phyloP scores from a whole-genome alignment of 2,888 invertebrate genomes.

The Dastarcus helophoroides region DNA sequence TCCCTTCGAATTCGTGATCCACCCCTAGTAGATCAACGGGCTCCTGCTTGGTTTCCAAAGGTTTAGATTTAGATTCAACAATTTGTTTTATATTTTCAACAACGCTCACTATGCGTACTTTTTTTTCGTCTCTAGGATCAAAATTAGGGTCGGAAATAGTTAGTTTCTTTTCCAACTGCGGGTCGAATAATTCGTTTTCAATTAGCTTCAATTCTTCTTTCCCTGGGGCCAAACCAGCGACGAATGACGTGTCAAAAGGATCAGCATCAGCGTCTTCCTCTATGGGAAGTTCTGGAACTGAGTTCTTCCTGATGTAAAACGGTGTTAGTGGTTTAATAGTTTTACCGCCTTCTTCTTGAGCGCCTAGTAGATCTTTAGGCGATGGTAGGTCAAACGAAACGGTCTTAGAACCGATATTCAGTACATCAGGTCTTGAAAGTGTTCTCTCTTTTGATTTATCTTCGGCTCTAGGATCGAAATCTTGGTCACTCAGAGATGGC shows the following conservation, averaged over 20 bases:
- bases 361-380: conserved; percentile 43
- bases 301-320: conserved; percentile 58
- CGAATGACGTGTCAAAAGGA: conserved; percentile 57
- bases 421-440: conserved; percentile 52
- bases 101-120: conserved; percentile 26
- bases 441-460: conserved; percentile 38
- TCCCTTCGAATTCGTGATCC: conserved; percentile 50
- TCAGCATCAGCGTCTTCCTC: conserved; percentile 42
- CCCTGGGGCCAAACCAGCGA: conserved; percentile 41
- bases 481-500: conserved; percentile 54
- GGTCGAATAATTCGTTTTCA: conserved; percentile 41
- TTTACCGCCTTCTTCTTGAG: conserved; percentile 47
- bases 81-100: conserved; percentile 36
- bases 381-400: conserved; percentile 50
- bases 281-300: conserved; percentile 45
- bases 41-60: conserved; percentile 28
- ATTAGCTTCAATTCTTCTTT: conserved; percentile 46
- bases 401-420: conserved; percentile 35
- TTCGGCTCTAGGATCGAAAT: conserved; percentile 69
- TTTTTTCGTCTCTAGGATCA: conserved; percentile 39
- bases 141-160: conserved; percentile 57
- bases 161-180: conserved; percentile 28
- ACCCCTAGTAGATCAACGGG: conserved; percentile 37
- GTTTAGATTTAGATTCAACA: conserved; percentile 31
- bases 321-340: conserved; percentile 67